phyloP scores from a whole-genome alignment of 1,140 invertebrate genomes.

The Aphelinus atriplicis region DNA sequence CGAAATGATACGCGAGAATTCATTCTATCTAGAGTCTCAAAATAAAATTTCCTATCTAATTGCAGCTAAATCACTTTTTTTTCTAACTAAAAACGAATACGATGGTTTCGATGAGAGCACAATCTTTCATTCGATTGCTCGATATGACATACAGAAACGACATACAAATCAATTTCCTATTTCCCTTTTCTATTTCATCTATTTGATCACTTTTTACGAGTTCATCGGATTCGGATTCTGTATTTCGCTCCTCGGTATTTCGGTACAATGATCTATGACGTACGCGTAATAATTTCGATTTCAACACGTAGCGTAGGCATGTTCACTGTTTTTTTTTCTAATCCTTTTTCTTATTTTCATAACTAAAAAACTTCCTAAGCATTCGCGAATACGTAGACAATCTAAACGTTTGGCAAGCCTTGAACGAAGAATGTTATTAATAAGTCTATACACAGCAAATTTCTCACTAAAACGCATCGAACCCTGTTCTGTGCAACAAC shows the following conservation, averaged over 20 bases:
- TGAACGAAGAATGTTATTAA: conserved; percentile 18
- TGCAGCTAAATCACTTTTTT: conserved; percentile 54
- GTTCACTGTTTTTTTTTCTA: conserved; percentile 29
- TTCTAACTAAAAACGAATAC: conserved; percentile 57
- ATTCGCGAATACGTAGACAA: conserved; percentile 25
- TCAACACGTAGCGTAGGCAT: conserved; percentile 17
- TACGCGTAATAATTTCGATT: conserved; percentile 27
- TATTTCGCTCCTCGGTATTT: conserved; percentile 22
- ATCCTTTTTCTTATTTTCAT: conserved; percentile 25
- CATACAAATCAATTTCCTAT: conserved; percentile 26
- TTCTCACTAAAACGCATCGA: conserved; percentile 14
- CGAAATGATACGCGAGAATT: conserved; percentile 61
- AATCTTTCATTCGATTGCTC: conserved; percentile 35
- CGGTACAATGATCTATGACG: conserved; percentile 18
- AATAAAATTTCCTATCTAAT: conserved; percentile 66
- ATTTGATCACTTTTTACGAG: conserved; percentile 23
- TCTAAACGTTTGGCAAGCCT: conserved; percentile 29
- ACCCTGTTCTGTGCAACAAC: conserved; percentile 14
- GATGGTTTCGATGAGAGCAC: conserved; percentile 44
- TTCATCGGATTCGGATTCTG: conserved; percentile 31
- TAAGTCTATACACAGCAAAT: conserved; percentile 8
- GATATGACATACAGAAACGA: conserved; percentile 32
- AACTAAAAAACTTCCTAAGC: conserved; percentile 37
- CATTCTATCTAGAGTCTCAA: conserved; percentile 60
- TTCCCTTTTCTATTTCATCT: background rate